A percentile compares a stretch with the other conserved stretches of the same genome.
Conservation (phyloP, 2,888 invertebrate genomes). For the Sinohyriopsis cumingii region DNA sequence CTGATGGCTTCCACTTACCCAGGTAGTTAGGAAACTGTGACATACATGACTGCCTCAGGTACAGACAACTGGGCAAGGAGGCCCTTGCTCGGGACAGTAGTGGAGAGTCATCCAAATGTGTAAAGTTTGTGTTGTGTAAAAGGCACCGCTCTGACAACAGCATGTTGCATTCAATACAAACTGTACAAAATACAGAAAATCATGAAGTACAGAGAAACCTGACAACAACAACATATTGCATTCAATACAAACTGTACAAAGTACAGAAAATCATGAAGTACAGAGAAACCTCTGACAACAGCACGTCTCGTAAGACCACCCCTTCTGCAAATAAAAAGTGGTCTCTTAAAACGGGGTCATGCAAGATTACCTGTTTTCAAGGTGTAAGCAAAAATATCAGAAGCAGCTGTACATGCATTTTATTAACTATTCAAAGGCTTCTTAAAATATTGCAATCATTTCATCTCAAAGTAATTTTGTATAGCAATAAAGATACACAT, state of each 20-base stretch:
- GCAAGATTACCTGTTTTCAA: too few species aligned
- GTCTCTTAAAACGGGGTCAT: too few species aligned
- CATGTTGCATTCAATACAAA: conserved; percentile 35
- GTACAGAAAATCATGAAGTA: too few species aligned
- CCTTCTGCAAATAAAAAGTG: too few species aligned
- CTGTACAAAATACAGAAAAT: conserved; percentile 1
- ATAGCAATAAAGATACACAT: too few species aligned
- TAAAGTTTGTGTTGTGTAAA: conserved; percentile 43
- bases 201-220: background rate
- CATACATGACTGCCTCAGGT: conserved; percentile 32
- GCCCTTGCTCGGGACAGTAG: conserved; percentile 51
- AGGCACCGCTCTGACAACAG: conserved; percentile 41
- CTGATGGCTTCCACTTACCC: conserved; percentile 11
- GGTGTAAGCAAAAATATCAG: too few species aligned
- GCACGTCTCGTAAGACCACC: background rate
- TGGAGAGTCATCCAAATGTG: conserved; percentile 46
- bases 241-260: too few species aligned
- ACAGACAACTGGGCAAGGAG: conserved; percentile 51
- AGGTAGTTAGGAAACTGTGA: conserved; percentile 21
- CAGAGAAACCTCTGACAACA: conserved; percentile 18
- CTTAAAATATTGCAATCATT: too few species aligned
- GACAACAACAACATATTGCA: conserved; percentile 25
- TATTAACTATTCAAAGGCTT: too few species aligned
- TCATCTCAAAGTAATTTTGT: too few species aligned
- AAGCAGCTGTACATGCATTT: too few species aligned